A percentile compares a stretch with the other conserved stretches of the same genome.
Conservation (phyloP, 2,113 vertebrate genomes). For the Candoia aspera region DNA sequence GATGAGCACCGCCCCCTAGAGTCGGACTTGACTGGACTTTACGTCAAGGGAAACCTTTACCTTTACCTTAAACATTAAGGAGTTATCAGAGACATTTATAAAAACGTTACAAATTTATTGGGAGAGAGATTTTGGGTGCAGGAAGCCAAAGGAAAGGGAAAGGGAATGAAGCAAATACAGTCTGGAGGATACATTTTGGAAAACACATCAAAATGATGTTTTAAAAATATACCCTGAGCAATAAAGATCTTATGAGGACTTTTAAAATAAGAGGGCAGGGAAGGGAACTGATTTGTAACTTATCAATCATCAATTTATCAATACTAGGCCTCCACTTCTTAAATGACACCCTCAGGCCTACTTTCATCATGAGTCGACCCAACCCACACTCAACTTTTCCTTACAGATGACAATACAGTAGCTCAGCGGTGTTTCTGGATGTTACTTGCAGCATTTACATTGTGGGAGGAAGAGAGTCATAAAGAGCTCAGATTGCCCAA, state of each 20-base stretch:
- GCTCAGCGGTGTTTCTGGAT: constrained; percentile 83
- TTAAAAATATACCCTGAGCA: constrained; percentile 70
- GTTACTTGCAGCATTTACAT: constrained; percentile 76
- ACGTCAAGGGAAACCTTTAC: too few relatives aligned
- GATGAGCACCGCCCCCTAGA: too few relatives aligned
- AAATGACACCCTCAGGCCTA: constrained; percentile 91
- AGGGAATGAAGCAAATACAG: background rate
- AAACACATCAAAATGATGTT: constrained; percentile 69
- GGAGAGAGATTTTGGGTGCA: background rate
- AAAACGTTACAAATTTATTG: background rate
- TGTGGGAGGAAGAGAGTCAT: constrained; percentile 25
- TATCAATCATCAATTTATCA: constrained; percentile 57
- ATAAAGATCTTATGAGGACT: constrained; percentile 76
- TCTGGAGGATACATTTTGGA: constrained; percentile 77
- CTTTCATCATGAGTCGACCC: constrained; percentile 94
- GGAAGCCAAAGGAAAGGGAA: background rate
- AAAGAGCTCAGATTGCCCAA: constrained; percentile 12
- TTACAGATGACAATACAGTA: constrained; percentile 81
- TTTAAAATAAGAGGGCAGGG: constrained; percentile 57
- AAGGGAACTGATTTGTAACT: constrained; percentile 84
- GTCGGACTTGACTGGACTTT: too few relatives aligned
- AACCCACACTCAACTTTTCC: constrained; percentile 88
- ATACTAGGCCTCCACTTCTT: constrained; percentile 83
- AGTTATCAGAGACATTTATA: background rate
- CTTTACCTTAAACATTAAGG: constrained; percentile 29